A percentile compares a stretch with the other conserved stretches of the same genome.
These are phyloP conservation scores for Sarcophaga bullata DNA, from an alignment of 1,140 invertebrate species.

Conservation along the genomic window DNA sequence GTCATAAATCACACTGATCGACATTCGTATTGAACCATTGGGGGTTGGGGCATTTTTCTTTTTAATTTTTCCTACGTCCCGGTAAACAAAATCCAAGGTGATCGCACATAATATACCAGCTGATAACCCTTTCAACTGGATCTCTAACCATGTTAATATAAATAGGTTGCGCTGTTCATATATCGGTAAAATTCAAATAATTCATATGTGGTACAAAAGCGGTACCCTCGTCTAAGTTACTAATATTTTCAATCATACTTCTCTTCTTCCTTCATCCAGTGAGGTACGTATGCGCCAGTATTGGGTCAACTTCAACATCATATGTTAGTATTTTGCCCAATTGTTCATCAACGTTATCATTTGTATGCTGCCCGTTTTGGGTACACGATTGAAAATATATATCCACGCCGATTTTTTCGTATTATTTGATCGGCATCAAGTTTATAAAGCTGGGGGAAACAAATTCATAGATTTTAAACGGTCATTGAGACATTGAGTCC, in stretches of 20 bases:
- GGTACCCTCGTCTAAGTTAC: conserved; percentile 54
- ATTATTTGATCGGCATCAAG: conserved; percentile 72
- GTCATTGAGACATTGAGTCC: not conserved
- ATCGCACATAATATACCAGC: conserved; percentile 86
- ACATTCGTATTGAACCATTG: conserved; percentile 86
- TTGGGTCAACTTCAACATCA: conserved; percentile 60
- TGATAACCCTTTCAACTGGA: conserved; percentile 88
- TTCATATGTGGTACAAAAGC: conserved; percentile 59
- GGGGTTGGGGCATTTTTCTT: conserved; percentile 81
- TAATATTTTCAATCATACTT: conserved; percentile 59
- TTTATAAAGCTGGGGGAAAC: conserved; percentile 53
- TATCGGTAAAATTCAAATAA: conserved; percentile 72
- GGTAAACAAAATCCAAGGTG: conserved; percentile 75
- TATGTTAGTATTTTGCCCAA: conserved; percentile 79
- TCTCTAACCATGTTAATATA: conserved; percentile 90
- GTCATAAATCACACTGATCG: conserved; percentile 85
- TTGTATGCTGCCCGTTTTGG: conserved; percentile 86
- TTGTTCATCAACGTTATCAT: conserved; percentile 83
- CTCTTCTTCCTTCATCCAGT: conserved; percentile 50
- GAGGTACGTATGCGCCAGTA: conserved; percentile 50
- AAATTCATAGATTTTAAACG: not conserved
- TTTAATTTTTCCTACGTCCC: conserved; percentile 71
- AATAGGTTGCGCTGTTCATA: conserved; percentile 81
- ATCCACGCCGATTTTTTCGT: conserved; percentile 77
- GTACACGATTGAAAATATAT: conserved; percentile 89